Evolutionary conservation across 2,888 invertebrate species (phyloP), one percentile per base, ranked within the genome.

Genomic region (Ryuthela nishihirai): DNA sequence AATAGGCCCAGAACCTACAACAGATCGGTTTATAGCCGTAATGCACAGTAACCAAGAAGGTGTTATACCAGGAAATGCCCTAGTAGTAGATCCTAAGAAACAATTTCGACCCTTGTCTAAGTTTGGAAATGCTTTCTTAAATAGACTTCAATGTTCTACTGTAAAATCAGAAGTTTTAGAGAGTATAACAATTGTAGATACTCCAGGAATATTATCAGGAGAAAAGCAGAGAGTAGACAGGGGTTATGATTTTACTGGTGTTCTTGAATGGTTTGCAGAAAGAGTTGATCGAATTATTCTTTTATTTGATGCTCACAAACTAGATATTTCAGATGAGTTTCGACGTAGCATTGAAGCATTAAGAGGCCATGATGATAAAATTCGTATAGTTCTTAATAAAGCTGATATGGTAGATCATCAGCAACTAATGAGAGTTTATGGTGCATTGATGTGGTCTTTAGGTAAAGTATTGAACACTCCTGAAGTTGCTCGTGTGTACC

Each of bases 321-420:
- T 81, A 32, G 80, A 81, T 69, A 81, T 80, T 65, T 79, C 79
- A 1, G 80, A 81, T 69, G 80, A 80, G 66, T 81, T 80, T 67
- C 73, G 76, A 52, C 69, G 79, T 46, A 78, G 77, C 50, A 80
- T 81, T 43, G 78, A 80, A 68, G 77, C 78, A 10, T 70, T 78
- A 21, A 71, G 74, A 62, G 75, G 75, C 21, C 73, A 76, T 55
- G 76, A 77, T 56, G 76, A 77, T 67, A 77, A 95, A 79, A 98
- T 99, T 68, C 82, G 97, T 59, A 99, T 99, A 70, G 95, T 98
- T 44, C 78, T 99, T 3, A 99, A 99, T 77, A 99, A 99, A 70
- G 95, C 98, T 12, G 98, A 99, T 73, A 94, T 94, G 92, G 88
- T 99, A 44, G 95, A 98, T 73, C 95, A 97, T 75, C 98, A 98